Base-by-base conservation (phyloP, 1,140 invertebrate genomes). In the Drosophila simulans region DNA sequence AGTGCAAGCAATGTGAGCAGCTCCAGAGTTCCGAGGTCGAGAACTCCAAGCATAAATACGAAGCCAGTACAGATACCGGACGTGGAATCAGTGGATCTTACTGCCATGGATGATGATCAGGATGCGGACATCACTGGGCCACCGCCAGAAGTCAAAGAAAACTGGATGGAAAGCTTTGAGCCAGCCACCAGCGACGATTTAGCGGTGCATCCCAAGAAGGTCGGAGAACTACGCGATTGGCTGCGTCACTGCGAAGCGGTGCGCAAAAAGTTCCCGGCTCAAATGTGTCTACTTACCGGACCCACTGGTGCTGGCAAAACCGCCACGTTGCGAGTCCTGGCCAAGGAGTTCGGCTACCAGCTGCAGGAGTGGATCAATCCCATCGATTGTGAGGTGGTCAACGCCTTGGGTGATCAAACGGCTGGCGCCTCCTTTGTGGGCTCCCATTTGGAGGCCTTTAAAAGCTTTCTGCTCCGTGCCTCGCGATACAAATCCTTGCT, bases 231-330 rank as follows among this genome's bases (percentile, higher is more conserved):
- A 13, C 93, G 94, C 57, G 90, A 93, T 45, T 95, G 94, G 94
- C 55, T 95, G 8, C 57, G 48, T 3, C 81, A 90, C 42, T 63
- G 75, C 60, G 70, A 93, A 77, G 80, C 82, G 31, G 52, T 85
- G 84, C 66, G 91, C 59, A 66, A 77, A 7, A 93, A 91, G 46
- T 91, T 90, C 8, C 93, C 92, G 35, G 93, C 94, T 17, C 91
- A 90, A n/a, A 93, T 95, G 40, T 84, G 96, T 25, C 78, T 96
- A 1, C 60, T 96, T n/a, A 94, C 94, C 7, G 96, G 96, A 2
- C 95, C 96, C 15, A 94, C 95, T 0, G 96, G 96, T 1, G 94
- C 94, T 86, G 96, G 95, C 0, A 97, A 97, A 93, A 95, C 95
- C 4, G 92, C 93, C 1, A 94, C 95, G 3, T 43, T 96, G 17